These are phyloP conservation scores for Astur gentilis DNA, from an alignment of 2,113 vertebrate species.

Conservation along the genomic window DNA sequence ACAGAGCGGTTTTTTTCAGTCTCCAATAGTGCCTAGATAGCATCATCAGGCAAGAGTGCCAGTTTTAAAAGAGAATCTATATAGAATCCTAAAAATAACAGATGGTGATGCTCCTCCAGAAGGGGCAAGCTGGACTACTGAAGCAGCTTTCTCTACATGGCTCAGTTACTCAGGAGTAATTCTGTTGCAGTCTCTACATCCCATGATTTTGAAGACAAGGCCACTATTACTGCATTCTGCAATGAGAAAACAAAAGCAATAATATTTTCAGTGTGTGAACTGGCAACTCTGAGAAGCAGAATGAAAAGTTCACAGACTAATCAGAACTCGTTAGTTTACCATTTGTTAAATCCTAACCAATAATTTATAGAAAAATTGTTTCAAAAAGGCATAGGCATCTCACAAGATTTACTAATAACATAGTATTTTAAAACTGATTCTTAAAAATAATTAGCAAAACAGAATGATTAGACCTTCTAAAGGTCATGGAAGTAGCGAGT, in stretches of 20 bases:
- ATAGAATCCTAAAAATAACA: slow-evolving; percentile 87
- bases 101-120: slow-evolving; percentile 79
- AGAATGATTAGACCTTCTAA: not conserved
- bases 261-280: not conserved
- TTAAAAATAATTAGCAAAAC: not conserved
- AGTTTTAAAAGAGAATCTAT: slow-evolving; percentile 86
- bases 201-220: slow-evolving; percentile 99
- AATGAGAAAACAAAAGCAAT: slow-evolving; percentile 48
- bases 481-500: rapidly evolving
- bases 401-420: not conserved
- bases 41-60: slow-evolving; percentile 81
- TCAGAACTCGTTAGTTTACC: not conserved
- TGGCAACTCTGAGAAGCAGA: not conserved
- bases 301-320: not conserved
- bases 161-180: slow-evolving; percentile 97
- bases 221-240: slow-evolving; percentile 99
- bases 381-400: not conserved
- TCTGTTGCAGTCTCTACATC: slow-evolving; percentile 98
- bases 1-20: slow-evolving; percentile 88
- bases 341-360: not conserved
- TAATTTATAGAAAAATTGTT: not conserved
- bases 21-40: slow-evolving; percentile 82
- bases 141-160: slow-evolving; percentile 71
- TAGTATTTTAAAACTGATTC: not conserved
- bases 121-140: slow-evolving; percentile 75